phyloP scores from a whole-genome alignment of 2,888 invertebrate species.

The Glaucopsyche alexis region DNA sequence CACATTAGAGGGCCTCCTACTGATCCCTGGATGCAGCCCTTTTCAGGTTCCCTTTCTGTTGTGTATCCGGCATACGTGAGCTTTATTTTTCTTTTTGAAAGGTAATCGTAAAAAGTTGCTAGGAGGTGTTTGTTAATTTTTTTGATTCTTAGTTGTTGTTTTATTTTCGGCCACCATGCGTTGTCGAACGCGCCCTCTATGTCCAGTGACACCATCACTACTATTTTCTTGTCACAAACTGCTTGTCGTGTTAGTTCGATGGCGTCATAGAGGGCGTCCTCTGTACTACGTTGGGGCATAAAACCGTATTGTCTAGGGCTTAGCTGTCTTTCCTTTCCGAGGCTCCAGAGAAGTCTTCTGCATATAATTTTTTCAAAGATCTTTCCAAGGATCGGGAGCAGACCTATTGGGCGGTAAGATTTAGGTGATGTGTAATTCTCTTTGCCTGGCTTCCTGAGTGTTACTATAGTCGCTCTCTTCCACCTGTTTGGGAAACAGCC shows the following conservation, averaged over 20 bases:
- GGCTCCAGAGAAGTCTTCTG: too few species aligned
- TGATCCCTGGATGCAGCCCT: conserved; percentile 38
- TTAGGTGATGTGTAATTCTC: too few species aligned
- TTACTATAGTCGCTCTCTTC: too few species aligned
- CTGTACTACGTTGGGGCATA: too few species aligned
- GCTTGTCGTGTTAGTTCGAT: conserved; percentile 29
- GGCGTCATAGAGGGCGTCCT: too few species aligned
- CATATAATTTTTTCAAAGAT: too few species aligned
- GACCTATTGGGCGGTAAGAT: too few species aligned
- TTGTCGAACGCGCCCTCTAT: conserved; percentile 32
- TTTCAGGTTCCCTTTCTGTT: conserved; percentile 29
- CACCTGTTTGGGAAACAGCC: too few species aligned
- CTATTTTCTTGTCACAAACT: conserved; percentile 19
- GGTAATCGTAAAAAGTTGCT: conserved; percentile 31
- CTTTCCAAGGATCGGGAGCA: too few species aligned
- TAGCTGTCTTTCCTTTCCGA: too few species aligned
- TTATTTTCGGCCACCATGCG: conserved; percentile 37
- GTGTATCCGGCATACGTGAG: conserved; percentile 33
- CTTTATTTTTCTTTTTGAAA: conserved; percentile 28
- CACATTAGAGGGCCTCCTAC: conserved; percentile 38
- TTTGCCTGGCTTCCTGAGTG: too few species aligned
- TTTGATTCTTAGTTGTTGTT: background rate
- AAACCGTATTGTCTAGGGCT: too few species aligned
- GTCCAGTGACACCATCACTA: conserved; percentile 38
- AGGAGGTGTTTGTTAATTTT: background rate